Base-by-base conservation (phyloP, 2,888 invertebrate species). In the Atrina japonica region DNA sequence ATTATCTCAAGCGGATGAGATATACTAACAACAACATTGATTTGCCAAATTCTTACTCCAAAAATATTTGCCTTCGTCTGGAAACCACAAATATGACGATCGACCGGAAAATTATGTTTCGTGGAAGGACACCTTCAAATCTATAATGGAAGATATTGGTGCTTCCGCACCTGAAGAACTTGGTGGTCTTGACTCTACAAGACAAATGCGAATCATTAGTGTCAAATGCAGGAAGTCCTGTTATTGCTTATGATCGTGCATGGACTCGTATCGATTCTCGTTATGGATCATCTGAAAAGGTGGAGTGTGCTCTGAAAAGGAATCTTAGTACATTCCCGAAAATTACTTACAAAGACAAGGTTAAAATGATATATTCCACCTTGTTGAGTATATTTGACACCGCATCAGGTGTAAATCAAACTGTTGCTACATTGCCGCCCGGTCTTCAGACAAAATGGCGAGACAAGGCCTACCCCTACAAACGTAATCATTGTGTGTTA, bases 121-220 rank as follows among this genome's bases (percentile, higher is more conserved):
- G 3, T 50, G 61, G 61, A 61, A 61, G 35, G 61, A 61, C 6
- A 61, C 49, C 9, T 61, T 61, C 25, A 61, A 50, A 50, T 50
- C 5, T 50, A 50, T 61, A 21, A 30, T 50, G 27, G 7, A 7
- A 21, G 49, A 61, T 9, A 50, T 50, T 35, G 50, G 61, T 49
- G 50, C 23, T 6, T 29, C 61, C 3, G 7, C 61, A 11, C 5
- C 40, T 0, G 61, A 61, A 35, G 61, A 61, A 29, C 21, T 61
- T 11, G 61, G 70, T 1, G 58, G 63, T 7, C 29, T 45, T 7
- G 9, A 14, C 2, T 63, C 73, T 1, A 55, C 29, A 35, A 43
- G 16, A 16, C 66, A 66, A 30, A 63, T 61, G 11, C 23, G 21
- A 1, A 56, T 45, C 23, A 64, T 65, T 16, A n/a, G 50, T 50